phyloP scores from a whole-genome alignment of 1,140 invertebrate species.

The Pseudomyrmex flavicornis region DNA sequence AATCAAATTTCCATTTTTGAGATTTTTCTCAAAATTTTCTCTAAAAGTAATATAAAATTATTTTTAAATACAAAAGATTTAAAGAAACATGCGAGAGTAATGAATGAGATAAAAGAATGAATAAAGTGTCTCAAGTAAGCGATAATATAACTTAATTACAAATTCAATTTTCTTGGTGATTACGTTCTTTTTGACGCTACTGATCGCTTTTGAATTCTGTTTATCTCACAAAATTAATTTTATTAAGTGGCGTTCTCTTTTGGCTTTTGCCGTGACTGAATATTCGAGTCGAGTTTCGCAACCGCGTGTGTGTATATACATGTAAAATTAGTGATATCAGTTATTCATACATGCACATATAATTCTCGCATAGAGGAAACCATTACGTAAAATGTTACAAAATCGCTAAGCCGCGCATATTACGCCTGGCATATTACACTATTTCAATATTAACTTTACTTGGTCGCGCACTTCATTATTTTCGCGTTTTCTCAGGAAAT shows the following conservation, averaged over 20 bases:
- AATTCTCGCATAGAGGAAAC: conserved; percentile 8
- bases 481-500: conserved; percentile 8
- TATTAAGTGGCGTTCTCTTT: conserved; percentile 5
- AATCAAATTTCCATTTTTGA: not conserved
- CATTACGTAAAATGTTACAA: too few relatives aligned
- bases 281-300: not conserved
- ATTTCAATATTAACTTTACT: conserved; percentile 26
- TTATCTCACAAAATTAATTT: conserved; percentile 2
- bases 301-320: too few relatives aligned
- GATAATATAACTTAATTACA: not conserved
- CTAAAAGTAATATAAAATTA: not conserved
- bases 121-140: conserved; percentile 5
- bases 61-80: too few relatives aligned
- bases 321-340: conserved; percentile 30
- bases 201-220: conserved; percentile 1
- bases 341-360: conserved; percentile 25
- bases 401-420: too few relatives aligned
- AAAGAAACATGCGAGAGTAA: too few relatives aligned
- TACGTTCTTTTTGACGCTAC: not conserved
- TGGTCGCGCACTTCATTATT: conserved; percentile 39
- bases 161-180: conserved; percentile 7
- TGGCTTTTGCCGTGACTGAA: conserved; percentile 26
- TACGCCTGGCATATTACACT: not conserved
- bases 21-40: not conserved
- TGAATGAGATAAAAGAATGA: not conserved